Evolutionary conservation across 1,140 invertebrate species (phyloP).

Genomic region (Neodiprion fabricii): DNA sequence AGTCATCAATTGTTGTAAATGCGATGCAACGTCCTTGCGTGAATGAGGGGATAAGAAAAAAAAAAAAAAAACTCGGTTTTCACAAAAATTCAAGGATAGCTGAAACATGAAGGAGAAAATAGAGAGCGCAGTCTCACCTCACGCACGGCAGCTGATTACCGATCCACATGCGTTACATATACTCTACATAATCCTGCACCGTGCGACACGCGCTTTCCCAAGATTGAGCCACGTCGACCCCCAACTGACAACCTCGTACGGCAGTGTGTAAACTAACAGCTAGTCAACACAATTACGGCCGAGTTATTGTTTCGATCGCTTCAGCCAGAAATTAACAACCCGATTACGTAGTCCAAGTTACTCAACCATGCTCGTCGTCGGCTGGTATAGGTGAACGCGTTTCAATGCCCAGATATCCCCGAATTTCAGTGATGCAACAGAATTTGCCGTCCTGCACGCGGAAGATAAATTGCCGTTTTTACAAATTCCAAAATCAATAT

Average conservation of each 20-base stretch:
- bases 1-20: too few species aligned
- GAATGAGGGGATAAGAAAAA: too few species aligned
- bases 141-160: not conserved
- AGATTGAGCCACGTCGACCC: slow-evolving; percentile 11
- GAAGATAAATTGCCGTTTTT: too few species aligned
- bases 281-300: not conserved
- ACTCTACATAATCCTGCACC: not conserved
- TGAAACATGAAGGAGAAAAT: not conserved
- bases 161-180: not conserved
- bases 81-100: not conserved
- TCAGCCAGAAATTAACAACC: not conserved
- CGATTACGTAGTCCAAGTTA: not conserved
- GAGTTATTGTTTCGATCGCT: too few species aligned
- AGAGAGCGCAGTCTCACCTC: not conserved
- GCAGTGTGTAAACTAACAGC: too few species aligned
- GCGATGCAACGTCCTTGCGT: too few species aligned
- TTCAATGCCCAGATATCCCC: too few species aligned
- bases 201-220: not conserved
- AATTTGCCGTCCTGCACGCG: too few species aligned
- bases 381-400: too few species aligned
- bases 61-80: not conserved
- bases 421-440: too few species aligned
- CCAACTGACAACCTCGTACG: not conserved
- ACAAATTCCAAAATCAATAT: too few species aligned
- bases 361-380: not conserved